Percentiles rank a stretch among this genome's conserved stretches.
These are phyloP conservation scores for Drosophila nigritarsus DNA, from an alignment of 2,888 invertebrate genomes.

Conservation along the genomic window DNA sequence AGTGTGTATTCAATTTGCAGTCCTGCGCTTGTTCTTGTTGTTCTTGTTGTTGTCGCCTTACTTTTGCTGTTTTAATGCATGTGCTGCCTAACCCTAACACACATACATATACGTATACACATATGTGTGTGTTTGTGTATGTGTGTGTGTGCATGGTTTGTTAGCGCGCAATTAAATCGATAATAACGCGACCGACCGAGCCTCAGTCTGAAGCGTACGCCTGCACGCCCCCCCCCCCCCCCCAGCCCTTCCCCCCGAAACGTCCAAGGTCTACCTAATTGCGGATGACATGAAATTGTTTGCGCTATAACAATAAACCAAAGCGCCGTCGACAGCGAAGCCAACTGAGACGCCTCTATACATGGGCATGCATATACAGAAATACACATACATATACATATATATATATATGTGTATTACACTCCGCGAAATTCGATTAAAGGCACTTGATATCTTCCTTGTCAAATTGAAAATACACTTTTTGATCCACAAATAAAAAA, in stretches of 20 bases:
- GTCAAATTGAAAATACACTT: too few species aligned
- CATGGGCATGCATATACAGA: not conserved
- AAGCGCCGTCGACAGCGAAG: constrained; percentile 32
- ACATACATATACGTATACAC: too few species aligned
- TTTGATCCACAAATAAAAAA: too few species aligned
- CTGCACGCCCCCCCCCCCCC: constrained; percentile 16
- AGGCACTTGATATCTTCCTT: too few species aligned
- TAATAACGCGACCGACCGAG: constrained; percentile 50
- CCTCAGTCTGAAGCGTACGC: constrained; percentile 36
- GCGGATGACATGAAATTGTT: constrained; percentile 83
- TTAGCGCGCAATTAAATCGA: constrained; percentile 59
- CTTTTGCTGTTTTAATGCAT: constrained; percentile 20
- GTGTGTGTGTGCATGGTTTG: constrained; percentile 6
- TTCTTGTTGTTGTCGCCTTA: not conserved
- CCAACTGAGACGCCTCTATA: not conserved
- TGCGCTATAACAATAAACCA: constrained; percentile 77
- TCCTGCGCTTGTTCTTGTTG: not conserved
- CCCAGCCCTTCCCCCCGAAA: not conserved
- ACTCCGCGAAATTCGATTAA: too few species aligned
- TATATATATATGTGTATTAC: not conserved
- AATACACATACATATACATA: not conserved
- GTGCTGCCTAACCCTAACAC: constrained; percentile 21
- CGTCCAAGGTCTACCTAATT: constrained; percentile 76
- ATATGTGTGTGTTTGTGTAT: not conserved
- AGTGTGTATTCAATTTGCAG: constrained; percentile 21